phyloP scores from a whole-genome alignment of 2,888 invertebrate genomes.

The Oxytorus armatus region DNA sequence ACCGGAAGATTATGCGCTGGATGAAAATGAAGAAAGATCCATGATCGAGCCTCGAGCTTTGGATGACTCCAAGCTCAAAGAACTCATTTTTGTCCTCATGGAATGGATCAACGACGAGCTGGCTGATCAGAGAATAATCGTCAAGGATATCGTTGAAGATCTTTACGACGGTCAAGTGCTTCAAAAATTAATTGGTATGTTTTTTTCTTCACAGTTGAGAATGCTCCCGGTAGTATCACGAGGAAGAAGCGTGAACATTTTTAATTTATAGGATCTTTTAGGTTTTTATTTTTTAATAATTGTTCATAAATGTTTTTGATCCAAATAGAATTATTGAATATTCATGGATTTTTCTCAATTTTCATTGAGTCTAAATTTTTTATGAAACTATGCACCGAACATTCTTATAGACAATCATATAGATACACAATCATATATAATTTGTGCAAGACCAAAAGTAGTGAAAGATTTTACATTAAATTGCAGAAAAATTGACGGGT shows the following conservation, averaged over 20 bases:
- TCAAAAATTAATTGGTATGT: slow-evolving; percentile 88
- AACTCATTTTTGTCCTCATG: slow-evolving; percentile 93
- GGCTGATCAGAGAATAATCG: slow-evolving; percentile 97
- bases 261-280: not conserved
- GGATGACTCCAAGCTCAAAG: slow-evolving; percentile 93
- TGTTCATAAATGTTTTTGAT: too few relatives aligned
- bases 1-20: slow-evolving; percentile 96
- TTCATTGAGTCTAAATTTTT: too few relatives aligned
- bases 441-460: too few relatives aligned
- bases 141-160: slow-evolving; percentile 98
- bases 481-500: slow-evolving; percentile 92
- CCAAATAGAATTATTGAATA: too few relatives aligned
- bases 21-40: slow-evolving; percentile 98
- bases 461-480: slow-evolving; percentile 33
- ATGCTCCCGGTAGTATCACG: not conserved
- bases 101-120: slow-evolving; percentile 99
- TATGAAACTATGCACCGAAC: too few relatives aligned
- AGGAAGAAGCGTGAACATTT: not conserved
- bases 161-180: slow-evolving; percentile 98
- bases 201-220: not conserved
- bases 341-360: too few relatives aligned
- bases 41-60: slow-evolving; percentile 96
- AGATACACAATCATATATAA: too few relatives aligned
- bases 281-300: too few relatives aligned
- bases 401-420: too few relatives aligned